These are phyloP conservation scores for Scaptomyza parva DNA, from an alignment of 2,888 invertebrate species.

Conservation along the genomic window DNA sequence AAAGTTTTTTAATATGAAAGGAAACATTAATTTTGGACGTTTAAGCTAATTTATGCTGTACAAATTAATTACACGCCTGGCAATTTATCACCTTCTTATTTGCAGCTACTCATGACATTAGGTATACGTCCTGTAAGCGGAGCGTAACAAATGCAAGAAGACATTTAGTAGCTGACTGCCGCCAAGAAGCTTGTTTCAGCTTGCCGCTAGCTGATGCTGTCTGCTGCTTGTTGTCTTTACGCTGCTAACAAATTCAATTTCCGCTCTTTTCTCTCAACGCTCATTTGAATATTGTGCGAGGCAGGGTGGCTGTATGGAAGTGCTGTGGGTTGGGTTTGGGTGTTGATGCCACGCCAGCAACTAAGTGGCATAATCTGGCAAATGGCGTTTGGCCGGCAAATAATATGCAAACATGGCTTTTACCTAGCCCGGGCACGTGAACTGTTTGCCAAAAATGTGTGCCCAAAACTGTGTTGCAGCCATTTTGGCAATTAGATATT, in stretches of 20 bases:
- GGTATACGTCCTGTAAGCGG: conserved; percentile 58
- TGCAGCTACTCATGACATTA: conserved; percentile 42
- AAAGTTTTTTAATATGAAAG: conserved; percentile 33
- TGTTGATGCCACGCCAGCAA: conserved; percentile 25
- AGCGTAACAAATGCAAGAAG: conserved; percentile 66
- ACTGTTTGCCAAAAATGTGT: conserved; percentile 30
- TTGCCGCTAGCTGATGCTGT: background rate
- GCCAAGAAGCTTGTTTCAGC: background rate
- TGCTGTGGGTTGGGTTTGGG: background rate
- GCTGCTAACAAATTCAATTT: conserved; percentile 76
- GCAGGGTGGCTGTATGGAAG: no score
- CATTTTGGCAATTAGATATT: conserved; percentile 55
- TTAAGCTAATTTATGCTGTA: conserved; percentile 64
- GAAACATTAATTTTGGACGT: conserved; percentile 66
- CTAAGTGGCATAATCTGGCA: conserved; percentile 77
- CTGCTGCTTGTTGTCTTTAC: conserved; percentile 10
- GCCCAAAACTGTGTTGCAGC: conserved; percentile 3
- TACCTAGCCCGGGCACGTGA: conserved; percentile 38
- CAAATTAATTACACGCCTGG: conserved; percentile 69
- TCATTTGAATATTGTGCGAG: conserved; percentile 73
- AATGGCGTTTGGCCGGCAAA: conserved; percentile 53
- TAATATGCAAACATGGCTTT: conserved; percentile 60
- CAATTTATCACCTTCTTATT: conserved; percentile 71
- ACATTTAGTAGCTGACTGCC: conserved; percentile 54
- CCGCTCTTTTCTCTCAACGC: conserved; percentile 48